phyloP scores from a whole-genome alignment of 2,888 invertebrate genomes.

The Teinopalpus imperialis region DNA sequence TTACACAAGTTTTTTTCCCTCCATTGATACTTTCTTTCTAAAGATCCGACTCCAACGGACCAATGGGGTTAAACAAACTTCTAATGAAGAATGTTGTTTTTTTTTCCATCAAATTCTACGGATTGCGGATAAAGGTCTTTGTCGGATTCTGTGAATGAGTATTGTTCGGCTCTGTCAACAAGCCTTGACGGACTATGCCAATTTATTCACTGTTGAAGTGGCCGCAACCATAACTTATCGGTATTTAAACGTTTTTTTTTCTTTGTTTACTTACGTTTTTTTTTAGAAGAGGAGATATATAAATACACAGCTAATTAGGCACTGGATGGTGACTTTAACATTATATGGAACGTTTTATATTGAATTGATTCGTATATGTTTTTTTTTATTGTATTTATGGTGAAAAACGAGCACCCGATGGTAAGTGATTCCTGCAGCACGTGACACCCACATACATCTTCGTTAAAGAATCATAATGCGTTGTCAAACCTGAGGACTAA shows the following conservation, averaged over 20 bases:
- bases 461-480: too few species aligned
- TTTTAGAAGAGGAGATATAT: too few species aligned
- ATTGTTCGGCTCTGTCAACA: conserved; percentile 5
- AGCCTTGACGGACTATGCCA: background rate
- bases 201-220: background rate
- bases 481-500: too few species aligned
- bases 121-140: conserved; percentile 15
- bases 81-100: background rate
- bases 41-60: conserved; percentile 1
- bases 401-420: too few species aligned
- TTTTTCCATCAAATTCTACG: conserved; percentile 8
- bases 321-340: too few species aligned
- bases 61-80: background rate
- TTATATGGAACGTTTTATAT: too few species aligned
- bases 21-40: background rate
- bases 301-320: too few species aligned
- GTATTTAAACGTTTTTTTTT: background rate
- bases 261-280: too few species aligned
- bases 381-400: too few species aligned
- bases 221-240: background rate
- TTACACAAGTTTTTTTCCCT: background rate
- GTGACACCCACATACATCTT: too few species aligned
- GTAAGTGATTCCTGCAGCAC: too few species aligned
- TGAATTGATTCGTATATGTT: too few species aligned
- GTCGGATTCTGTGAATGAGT: conserved; percentile 19